These are phyloP conservation scores for Petrophora chlorosata DNA, from an alignment of 2,888 invertebrate genomes.

Conservation along the genomic window DNA sequence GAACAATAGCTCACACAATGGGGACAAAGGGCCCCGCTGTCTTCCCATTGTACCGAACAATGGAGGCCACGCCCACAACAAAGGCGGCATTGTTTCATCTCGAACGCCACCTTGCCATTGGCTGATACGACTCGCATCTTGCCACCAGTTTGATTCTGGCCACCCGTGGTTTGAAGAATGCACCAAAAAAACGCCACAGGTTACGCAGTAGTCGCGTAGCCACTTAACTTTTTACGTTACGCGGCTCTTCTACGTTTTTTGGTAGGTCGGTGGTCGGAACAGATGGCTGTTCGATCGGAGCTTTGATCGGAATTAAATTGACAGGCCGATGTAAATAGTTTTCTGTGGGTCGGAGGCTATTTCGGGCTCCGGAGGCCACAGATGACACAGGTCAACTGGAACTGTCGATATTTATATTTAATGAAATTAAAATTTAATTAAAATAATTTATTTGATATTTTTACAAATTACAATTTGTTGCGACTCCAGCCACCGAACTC, in stretches of 20 bases:
- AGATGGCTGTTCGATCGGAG: conserved; percentile 56
- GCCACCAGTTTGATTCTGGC: conserved; percentile 42
- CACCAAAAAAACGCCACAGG: conserved; percentile 29
- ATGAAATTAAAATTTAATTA: too few species aligned
- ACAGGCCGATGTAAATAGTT: conserved; percentile 46
- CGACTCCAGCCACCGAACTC: too few species aligned
- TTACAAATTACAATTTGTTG: too few species aligned
- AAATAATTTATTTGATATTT: too few species aligned
- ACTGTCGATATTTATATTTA: too few species aligned
- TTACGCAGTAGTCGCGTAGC: conserved; percentile 17
- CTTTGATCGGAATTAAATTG: conserved; percentile 69
- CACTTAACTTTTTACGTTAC: conserved; percentile 36
- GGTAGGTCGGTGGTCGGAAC: conserved; percentile 32
- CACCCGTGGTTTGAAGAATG: conserved; percentile 51
- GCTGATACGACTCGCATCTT: conserved; percentile 41
- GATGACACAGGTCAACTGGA: too few species aligned
- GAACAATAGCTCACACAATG: conserved; percentile 60
- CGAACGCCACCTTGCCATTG: conserved; percentile 56
- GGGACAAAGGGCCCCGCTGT: conserved; percentile 71
- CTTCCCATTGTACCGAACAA: conserved; percentile 80
- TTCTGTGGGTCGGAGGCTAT: background rate
- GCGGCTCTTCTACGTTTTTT: conserved; percentile 33
- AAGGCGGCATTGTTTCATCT: conserved; percentile 78
- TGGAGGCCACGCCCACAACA: conserved; percentile 67
- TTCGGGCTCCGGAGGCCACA: too few species aligned